Base-by-base conservation (phyloP, 1,140 invertebrate species). In the Mesaphorura yosii region DNA sequence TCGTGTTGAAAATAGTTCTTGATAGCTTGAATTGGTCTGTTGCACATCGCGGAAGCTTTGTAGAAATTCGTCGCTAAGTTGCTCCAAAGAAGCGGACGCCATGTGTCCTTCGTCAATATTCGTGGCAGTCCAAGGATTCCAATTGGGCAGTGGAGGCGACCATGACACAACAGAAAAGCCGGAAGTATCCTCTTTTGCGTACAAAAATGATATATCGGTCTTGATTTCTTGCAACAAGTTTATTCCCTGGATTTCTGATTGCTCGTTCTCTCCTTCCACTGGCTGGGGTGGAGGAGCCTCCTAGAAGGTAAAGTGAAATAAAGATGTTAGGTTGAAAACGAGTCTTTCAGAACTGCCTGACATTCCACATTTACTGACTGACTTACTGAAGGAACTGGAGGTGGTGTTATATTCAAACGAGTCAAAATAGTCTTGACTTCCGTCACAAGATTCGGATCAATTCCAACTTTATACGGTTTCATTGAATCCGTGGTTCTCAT, bases 101-200 rank as follows among this genome's bases (percentile, higher is more conserved):
- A 97, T 70, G 10, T 86, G 88, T 46, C 83, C 90, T 66, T 93
- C 88, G 64, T 95, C 93, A 64, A 97, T 94, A 67, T 96, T 96
- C 64, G 86, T 90, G 0, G 79, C 82, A 23, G 79, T 83, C 92
- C 92, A 97, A 7, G 92, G 82, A 72, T 98, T 94, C 92, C 93
- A 98, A 69, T 98, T 98, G 12, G 78, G 78, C 58, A 84, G 79
- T 0, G 93, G 92, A 1, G 95, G 94, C 1, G 88, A 88, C 93
- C 93, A 98, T 2, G 88, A 80, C 15, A 98, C 88, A 0, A 93
- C 84, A 14, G 85, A 84, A 20, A 74, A 78, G 17, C 55, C 41
- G 20, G 20, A 19, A 3, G 27, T 19, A n/a, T 52, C 53, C 29
- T 54, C 53, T n/a, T 53, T 26, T 29, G 4, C 22, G 5, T 47